Evolutionary conservation across 2,113 vertebrate species (phyloP).

Genomic region (Dascyllus trimaculatus): DNA sequence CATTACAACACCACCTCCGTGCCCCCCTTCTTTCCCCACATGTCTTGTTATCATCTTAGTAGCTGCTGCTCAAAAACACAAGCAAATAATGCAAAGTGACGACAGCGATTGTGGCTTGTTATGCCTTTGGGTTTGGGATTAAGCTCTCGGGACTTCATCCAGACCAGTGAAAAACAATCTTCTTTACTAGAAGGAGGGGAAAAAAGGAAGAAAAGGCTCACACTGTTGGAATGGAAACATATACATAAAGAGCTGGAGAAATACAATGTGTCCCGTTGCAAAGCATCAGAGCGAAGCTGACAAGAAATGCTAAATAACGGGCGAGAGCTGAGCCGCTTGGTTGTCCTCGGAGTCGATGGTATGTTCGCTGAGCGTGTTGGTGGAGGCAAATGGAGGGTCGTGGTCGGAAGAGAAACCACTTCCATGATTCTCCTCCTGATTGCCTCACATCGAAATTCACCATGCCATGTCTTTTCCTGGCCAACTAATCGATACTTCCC

Average conservation of each 20-base stretch:
- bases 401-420: constrained; percentile 57
- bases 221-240: constrained; percentile 5
- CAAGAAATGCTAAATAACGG: background rate
- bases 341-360: background rate
- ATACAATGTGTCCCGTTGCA: constrained; percentile 3
- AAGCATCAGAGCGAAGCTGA: constrained; percentile 19
- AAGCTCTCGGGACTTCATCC: constrained; percentile 48
- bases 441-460: constrained; percentile 58
- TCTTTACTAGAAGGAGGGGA: background rate
- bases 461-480: constrained; percentile 56
- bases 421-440: constrained; percentile 64
- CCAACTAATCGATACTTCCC: constrained; percentile 71
- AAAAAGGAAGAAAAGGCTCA: constrained; percentile 7
- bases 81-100: constrained; percentile 51
- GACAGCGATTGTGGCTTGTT: constrained; percentile 23
- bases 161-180: constrained; percentile 34
- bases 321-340: background rate
- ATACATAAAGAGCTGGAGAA: constrained; percentile 12
- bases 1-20: constrained; percentile 1
- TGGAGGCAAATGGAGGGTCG: constrained; percentile 24
- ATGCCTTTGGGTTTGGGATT: constrained; percentile 47
- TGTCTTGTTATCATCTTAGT: constrained; percentile 37
- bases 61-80: constrained; percentile 12
- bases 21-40: background rate
- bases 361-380: background rate